Conservation (phyloP, 2,797 vertebrate species). For the Aplochiton taeniatus region DNA sequence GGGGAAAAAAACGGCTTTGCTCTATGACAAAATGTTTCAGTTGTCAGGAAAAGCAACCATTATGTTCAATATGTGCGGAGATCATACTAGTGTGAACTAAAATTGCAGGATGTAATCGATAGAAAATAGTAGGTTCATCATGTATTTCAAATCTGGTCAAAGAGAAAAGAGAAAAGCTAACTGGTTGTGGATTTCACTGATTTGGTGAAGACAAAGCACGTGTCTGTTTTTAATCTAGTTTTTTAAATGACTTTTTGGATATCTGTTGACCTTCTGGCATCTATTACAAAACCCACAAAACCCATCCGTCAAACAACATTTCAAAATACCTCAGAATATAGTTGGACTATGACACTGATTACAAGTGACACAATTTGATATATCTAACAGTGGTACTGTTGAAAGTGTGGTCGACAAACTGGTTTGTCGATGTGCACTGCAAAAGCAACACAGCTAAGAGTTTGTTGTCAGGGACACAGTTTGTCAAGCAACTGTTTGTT, state of each 20-base stretch:
- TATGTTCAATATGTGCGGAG: neutral
- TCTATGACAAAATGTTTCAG: too few species aligned
- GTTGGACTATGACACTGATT: too few species aligned
- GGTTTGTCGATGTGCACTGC: neutral
- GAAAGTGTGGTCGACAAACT: conserved; percentile 28
- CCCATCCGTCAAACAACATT: too few species aligned
- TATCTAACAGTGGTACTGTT: conserved; percentile 13
- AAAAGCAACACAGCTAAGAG: too few species aligned
- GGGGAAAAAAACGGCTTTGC: neutral
- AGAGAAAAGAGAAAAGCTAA: conserved; percentile 24
- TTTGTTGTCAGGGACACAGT: conserved; percentile 17
- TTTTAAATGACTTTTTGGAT: neutral
- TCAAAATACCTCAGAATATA: too few species aligned
- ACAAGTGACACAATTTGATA: neutral
- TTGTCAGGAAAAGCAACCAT: neutral
- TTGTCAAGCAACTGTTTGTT: conserved; percentile 4
- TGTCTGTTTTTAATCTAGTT: neutral
- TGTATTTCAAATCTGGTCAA: conserved; percentile 1
- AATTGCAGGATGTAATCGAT: neutral
- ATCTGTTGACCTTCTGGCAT: too few species aligned
- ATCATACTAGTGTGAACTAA: neutral
- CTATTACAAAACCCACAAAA: too few species aligned
- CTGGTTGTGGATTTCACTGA: conserved; percentile 29
- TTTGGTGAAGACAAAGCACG: conserved; percentile 21
- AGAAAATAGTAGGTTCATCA: conserved; percentile 9